Evolutionary conservation across 2,113 vertebrate genomes (phyloP).

Genomic region (Austrofundulus limnaeus): DNA sequence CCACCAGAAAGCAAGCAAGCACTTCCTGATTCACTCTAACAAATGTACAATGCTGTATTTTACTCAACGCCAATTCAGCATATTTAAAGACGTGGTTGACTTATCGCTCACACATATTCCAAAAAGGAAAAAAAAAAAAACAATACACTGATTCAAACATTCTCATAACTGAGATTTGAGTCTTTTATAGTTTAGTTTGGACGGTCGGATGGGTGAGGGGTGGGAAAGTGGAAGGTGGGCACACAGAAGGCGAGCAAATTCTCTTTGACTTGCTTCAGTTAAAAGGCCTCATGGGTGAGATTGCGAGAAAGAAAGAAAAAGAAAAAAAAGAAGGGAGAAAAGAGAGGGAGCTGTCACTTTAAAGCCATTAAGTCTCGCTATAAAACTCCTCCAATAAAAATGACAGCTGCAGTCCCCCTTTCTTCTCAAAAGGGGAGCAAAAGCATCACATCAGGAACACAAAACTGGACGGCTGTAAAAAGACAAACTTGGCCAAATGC

Average conservation of each 20-base stretch:
- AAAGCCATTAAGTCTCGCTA: conserved; percentile 79
- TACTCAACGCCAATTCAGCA: conserved; percentile 22
- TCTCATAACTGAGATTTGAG: conserved; percentile 16
- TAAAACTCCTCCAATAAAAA: conserved; percentile 82
- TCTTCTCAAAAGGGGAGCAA: conserved; percentile 76
- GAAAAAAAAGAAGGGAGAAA: conserved; percentile 9
- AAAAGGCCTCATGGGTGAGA: conserved; percentile 53
- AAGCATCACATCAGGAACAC: conserved; percentile 77
- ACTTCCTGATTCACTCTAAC: conserved; percentile 25
- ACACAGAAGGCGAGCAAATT: conserved; percentile 37
- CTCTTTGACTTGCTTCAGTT: conserved; percentile 65
- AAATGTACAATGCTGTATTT: background rate
- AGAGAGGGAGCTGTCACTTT: conserved; percentile 72
- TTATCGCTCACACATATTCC: conserved; percentile 32
- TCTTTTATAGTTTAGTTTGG: conserved; percentile 14
- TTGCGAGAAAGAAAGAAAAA: conserved; percentile 7
- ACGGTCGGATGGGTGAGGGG: conserved; percentile 34
- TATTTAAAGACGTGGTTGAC: conserved; percentile 16
- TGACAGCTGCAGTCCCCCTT: conserved; percentile 78
- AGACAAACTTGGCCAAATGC: conserved; percentile 75
- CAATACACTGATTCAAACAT: background rate
- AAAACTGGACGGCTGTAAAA: conserved; percentile 78
- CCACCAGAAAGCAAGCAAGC: conserved; percentile 21
- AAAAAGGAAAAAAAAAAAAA: conserved; percentile 7
- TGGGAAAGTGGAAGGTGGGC: conserved; percentile 45